These are phyloP conservation scores for Labeo catla DNA, from an alignment of 2,113 vertebrate species.

Conservation along the genomic window DNA sequence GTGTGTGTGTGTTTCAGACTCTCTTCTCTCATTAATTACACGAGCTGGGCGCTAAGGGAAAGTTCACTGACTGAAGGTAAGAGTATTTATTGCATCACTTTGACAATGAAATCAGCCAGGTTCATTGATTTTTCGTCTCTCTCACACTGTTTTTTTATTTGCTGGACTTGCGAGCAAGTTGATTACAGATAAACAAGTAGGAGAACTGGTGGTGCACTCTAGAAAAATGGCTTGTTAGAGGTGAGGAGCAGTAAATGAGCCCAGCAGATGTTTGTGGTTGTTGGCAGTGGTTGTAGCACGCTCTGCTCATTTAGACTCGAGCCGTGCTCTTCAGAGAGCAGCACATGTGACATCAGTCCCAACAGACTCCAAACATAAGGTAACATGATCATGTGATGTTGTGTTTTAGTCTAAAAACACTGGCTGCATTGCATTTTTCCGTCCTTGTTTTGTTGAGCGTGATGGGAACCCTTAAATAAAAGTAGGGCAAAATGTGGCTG, in stretches of 20 bases:
- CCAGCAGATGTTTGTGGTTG: not conserved
- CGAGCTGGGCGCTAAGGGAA: conserved; percentile 65
- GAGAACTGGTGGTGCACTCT: conserved; percentile 59
- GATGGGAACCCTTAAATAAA: not conserved
- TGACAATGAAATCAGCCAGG: conserved; percentile 71
- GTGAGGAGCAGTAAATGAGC: conserved; percentile 10
- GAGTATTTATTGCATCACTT: conserved; percentile 74
- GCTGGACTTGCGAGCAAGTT: conserved; percentile 65
- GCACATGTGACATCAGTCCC: not conserved
- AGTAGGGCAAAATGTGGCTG: not conserved
- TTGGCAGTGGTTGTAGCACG: not conserved
- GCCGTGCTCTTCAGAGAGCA: not conserved
- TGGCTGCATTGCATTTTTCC: not conserved
- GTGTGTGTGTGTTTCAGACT: conserved; percentile 47
- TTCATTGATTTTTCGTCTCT: conserved; percentile 74
- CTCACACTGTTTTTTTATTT: conserved; percentile 62
- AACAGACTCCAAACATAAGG: not conserved
- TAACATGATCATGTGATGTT: not conserved
- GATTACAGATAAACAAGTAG: conserved; percentile 78
- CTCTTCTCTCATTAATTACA: conserved; percentile 58
- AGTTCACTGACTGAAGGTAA: conserved; percentile 69
- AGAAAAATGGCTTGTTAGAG: conserved; percentile 17
- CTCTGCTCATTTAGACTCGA: not conserved
- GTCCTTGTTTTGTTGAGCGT: not conserved
- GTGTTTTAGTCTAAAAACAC: not conserved